Evolutionary conservation across 2,113 vertebrate species (phyloP).

Genomic region (Vulpes ferrilata): DNA sequence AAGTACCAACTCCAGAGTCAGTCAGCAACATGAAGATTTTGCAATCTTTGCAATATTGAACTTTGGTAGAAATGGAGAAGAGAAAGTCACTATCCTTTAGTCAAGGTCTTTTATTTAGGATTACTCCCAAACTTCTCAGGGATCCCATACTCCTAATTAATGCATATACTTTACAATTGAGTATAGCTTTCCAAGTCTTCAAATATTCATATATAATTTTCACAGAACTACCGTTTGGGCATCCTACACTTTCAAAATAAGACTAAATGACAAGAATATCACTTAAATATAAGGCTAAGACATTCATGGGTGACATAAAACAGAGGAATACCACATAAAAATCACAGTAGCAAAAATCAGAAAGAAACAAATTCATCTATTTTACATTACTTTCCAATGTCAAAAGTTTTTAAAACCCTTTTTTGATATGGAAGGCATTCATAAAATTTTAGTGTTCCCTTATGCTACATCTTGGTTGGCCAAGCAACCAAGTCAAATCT

Average conservation of each 20-base stretch:
- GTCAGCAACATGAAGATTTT: neutral
- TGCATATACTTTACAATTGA: neutral
- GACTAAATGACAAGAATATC: neutral
- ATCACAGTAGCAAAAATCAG: neutral
- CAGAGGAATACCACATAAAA: neutral
- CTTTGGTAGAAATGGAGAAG: neutral
- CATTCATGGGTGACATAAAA: neutral
- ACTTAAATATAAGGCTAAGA: neutral
- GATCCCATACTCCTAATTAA: neutral
- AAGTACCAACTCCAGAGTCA: neutral
- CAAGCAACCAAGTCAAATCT: neutral
- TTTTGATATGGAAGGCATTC: neutral
- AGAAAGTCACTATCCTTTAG: neutral
- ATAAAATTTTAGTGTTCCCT: neutral
- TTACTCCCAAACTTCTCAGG: neutral
- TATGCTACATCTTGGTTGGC: neutral
- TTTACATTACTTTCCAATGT: neutral
- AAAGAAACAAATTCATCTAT: neutral
- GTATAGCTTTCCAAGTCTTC: neutral
- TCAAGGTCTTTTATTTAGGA: neutral
- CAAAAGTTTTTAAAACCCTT: neutral
- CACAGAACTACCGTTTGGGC: neutral
- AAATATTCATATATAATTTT: neutral
- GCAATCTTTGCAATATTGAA: neutral
- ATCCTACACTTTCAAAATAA: neutral